Base-by-base conservation (phyloP, 2,797 vertebrate genomes). In the Thalassophryne amazonica region DNA sequence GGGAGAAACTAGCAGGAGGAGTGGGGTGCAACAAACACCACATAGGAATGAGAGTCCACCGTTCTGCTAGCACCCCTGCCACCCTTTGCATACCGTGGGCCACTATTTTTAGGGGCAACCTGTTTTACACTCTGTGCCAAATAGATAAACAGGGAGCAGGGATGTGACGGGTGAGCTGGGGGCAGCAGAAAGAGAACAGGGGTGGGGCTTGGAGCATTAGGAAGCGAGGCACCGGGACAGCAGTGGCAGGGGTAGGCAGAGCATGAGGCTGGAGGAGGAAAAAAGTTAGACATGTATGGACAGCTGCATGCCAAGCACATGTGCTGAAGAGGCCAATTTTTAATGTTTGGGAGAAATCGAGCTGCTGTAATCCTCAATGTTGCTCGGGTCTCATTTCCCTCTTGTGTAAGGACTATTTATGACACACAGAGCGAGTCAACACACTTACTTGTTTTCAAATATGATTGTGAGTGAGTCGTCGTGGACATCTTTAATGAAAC, bases 381-480 rank as follows among this genome's bases (percentile, higher is more conserved):
- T 2, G 24, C 15, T 61, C 20, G 33, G 23, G 9, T 25, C 24
- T 33, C 0, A 29, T 31, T 46, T 34, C 3, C 14, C n/a, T 2
- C n/a, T n/a, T n/a, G 13, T 21, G 2, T 34, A 15, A 6, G 1
- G 4, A 5, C 7, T 6, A 31, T 7, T 18, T 11, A 19, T 20
- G 16, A 12, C 5, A 12, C 5, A 25, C 1, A 7, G 24, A 7
- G 31, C 6, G 20, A 18, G 14, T 25, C n/a, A 10, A 24, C 9
- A 38, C 36, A 90, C 95, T 93, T 92, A 97, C 94, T 96, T 97
- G 92, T 97, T 96, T 88, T 95, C 94, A 81, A 96, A 97, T 63
- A 93, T 91, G 70, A 96, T 94, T 49, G 93, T 94, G 78, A 97
- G 92, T 0, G 94, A 94, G 78, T 96, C 95, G 84, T 96, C 94